Conservation (phyloP, 2,888 invertebrate genomes). For the Hofmannophila pseudospretella region DNA sequence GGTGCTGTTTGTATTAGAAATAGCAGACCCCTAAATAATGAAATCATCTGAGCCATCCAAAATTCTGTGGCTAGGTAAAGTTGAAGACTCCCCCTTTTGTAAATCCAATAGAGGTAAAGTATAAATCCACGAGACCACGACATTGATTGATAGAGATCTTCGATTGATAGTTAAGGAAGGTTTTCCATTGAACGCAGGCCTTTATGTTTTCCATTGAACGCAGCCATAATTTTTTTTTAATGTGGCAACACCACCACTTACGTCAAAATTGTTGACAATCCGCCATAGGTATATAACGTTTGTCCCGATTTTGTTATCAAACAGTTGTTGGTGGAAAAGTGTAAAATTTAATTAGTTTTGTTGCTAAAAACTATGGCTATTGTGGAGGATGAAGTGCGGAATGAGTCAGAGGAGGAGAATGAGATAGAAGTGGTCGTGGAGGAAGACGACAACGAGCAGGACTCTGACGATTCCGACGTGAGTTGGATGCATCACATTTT, state of each 20-base stretch:
- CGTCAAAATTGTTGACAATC: constrained; percentile 21
- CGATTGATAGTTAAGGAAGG: no score
- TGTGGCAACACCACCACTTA: constrained; percentile 4
- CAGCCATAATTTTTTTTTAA: no score
- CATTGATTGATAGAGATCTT: no score
- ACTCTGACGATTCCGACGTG: constrained; percentile 67
- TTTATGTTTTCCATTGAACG: no score
- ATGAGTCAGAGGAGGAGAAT: constrained; percentile 69
- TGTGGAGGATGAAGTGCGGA: constrained; percentile 67
- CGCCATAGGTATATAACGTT: constrained; percentile 26
- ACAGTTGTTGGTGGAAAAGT: constrained; percentile 25
- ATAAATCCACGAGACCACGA: no score
- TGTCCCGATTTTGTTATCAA: constrained; percentile 48
- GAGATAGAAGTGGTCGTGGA: constrained; percentile 68
- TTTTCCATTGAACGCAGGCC: no score
- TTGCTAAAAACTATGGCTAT: constrained; percentile 55
- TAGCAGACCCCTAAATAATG: no score
- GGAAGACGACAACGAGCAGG: constrained; percentile 61
- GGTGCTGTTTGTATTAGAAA: no score
- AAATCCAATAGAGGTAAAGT: no score
- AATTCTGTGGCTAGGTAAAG: no score
- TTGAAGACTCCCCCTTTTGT: no score
- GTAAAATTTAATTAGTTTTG: constrained; percentile 24
- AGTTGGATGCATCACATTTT: constrained; percentile 16
- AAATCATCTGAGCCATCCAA: no score